These are phyloP conservation scores for Parnassius glacialis DNA, from an alignment of 2,888 invertebrate genomes.

Conservation along the genomic window DNA sequence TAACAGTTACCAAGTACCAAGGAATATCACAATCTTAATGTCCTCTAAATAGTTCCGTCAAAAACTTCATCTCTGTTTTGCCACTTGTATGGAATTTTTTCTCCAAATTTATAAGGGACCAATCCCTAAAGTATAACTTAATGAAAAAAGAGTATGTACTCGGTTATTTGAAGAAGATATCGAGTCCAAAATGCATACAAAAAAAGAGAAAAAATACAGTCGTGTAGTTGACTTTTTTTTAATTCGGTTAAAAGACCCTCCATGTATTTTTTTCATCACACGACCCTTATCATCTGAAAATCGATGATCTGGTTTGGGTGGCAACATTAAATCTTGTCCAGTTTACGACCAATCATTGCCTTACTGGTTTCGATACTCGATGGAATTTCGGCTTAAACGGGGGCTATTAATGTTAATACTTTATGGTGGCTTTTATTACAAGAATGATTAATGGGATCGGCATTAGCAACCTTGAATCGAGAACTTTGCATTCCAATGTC, in stretches of 20 bases:
- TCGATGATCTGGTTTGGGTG: slow-evolving; percentile 17
- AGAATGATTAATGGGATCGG: slow-evolving; percentile 15
- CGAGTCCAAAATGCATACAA: not conserved
- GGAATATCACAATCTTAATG: too few species aligned
- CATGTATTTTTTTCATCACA: not conserved
- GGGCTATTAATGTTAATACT: slow-evolving; percentile 17
- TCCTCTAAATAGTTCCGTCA: too few species aligned
- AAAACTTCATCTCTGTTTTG: too few species aligned
- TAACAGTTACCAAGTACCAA: too few species aligned
- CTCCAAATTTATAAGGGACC: too few species aligned
- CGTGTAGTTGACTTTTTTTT: not conserved
- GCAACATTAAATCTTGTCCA: slow-evolving; percentile 15
- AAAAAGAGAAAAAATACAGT: not conserved
- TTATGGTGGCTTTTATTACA: slow-evolving; percentile 18
- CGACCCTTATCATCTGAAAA: slow-evolving; percentile 1
- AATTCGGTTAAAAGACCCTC: not conserved
- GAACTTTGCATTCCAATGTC: not conserved
- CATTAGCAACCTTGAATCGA: slow-evolving; percentile 9
- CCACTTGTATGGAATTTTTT: too few species aligned
- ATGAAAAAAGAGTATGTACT: too few species aligned
- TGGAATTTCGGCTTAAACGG: slow-evolving; percentile 22
- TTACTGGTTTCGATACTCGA: slow-evolving; percentile 21
- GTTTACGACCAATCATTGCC: slow-evolving; percentile 15
- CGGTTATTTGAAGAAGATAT: too few species aligned
- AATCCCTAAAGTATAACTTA: too few species aligned